Evolutionary conservation across 2,888 invertebrate species (phyloP).

Genomic region (Melipona beecheii): DNA sequence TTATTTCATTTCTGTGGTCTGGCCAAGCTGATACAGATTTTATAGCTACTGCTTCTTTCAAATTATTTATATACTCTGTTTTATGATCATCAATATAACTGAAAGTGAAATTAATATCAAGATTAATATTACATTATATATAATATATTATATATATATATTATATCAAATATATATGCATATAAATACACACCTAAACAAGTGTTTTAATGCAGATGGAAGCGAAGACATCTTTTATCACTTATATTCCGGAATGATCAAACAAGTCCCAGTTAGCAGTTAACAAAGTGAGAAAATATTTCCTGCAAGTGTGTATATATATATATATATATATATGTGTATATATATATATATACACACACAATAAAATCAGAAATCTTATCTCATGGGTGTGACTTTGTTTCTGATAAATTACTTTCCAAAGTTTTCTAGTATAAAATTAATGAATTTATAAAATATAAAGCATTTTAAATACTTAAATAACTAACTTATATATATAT

Average conservation of each 20-base stretch:
- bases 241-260: neutral
- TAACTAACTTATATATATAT: neutral
- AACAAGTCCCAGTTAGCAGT: neutral
- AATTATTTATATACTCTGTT: conserved; percentile 89
- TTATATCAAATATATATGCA: conserved; percentile 57
- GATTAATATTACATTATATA: neutral
- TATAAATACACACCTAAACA: conserved; percentile 71
- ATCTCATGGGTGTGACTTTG: neutral
- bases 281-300: neutral
- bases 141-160: conserved; percentile 58
- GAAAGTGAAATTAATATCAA: conserved; percentile 34
- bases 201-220: conserved; percentile 71
- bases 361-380: neutral
- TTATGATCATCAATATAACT: conserved; percentile 93
- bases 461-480: neutral
- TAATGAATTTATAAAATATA: neutral
- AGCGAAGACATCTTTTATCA: conserved; percentile 66
- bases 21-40: conserved; percentile 97
- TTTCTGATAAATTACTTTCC: neutral
- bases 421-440: too few species aligned
- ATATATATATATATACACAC: too few species aligned
- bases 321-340: neutral
- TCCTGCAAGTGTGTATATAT: neutral
- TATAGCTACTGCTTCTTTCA: conserved; percentile 95
- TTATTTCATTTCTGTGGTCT: conserved; percentile 91